Base-by-base conservation (phyloP, 2,113 vertebrate genomes). In the Halcyon senegalensis region DNA sequence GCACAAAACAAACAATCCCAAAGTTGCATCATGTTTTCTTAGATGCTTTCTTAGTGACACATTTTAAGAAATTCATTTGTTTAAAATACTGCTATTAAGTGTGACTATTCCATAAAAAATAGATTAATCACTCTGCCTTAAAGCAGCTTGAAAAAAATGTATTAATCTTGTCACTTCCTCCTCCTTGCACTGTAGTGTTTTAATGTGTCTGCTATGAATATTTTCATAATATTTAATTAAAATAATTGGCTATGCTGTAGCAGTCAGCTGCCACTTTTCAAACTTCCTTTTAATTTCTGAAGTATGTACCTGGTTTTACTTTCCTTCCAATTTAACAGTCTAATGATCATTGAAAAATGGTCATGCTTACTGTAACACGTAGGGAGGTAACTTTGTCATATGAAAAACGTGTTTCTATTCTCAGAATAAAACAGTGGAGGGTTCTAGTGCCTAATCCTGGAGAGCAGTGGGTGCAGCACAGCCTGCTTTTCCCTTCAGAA, bases 81-180 rank as follows among this genome's bases (percentile, higher is more conserved):
- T 83, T 76, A 56, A 88, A 73, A 70, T 53, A 31, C 50, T 84
- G 16, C 50, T 60, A 63, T 87, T 72, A 92, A 69, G 17, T 66
- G 39, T 73, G 72, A 69, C 25, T 10, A 1, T 80, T 69, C 74
- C 50, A 81, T 80, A n/a, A 88, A 80, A 97, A 88, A 84, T 41
- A 82, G 48, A 83, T 92, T 43, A 92, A 73, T 43, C 53, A 21
- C 75, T 85, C 11, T 88, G 72, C 44, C 48, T 69, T 80, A 79
- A 68, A 93, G 50, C 48, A 58, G 39, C 53, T 73, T 55, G 35
- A 70, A 72, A 79, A 83, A 85, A 90, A 63, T 9, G 31, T 50
- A 63, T 92, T 73, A 39, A 66, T 94, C 75, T 83, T 97, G 85
- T 75, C 79, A 48, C 23, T 55, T 92, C 63, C 67, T 79, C 41